phyloP scores from a whole-genome alignment of 2,888 invertebrate genomes.

The Drosophila stalkeri region DNA sequence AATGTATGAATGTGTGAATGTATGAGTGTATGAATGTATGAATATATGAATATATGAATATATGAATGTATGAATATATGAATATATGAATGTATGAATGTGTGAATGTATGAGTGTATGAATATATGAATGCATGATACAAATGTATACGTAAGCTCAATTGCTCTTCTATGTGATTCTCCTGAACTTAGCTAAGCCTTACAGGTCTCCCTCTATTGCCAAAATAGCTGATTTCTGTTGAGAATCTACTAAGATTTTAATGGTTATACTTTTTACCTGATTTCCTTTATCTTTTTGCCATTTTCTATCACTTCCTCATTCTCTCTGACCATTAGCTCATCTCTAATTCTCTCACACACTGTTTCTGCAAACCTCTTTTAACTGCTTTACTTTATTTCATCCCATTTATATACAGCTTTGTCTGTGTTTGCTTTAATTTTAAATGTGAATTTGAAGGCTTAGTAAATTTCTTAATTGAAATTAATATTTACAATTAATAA shows the following conservation, averaged over 20 bases:
- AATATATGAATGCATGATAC: not conserved
- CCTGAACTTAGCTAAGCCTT: not conserved
- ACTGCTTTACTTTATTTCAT: too few relatives aligned
- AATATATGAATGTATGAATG: not conserved
- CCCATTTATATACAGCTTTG: not conserved
- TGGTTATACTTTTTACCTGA: not conserved
- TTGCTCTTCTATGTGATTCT: not conserved
- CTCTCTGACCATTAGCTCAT: too few relatives aligned
- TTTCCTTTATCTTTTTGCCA: not conserved
- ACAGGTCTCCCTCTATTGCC: too few relatives aligned
- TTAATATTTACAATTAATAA: conserved; percentile 6
- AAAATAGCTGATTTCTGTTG: too few relatives aligned
- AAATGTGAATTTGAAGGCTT: not conserved
- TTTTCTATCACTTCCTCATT: not conserved
- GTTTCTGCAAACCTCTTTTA: too few relatives aligned
- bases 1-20: too few relatives aligned
- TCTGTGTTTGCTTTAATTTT: not conserved
- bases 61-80: not conserved
- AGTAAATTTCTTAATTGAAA: conserved; percentile 6
- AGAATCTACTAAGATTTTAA: too few relatives aligned
- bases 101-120: not conserved
- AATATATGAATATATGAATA: not conserved
- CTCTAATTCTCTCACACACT: not conserved
- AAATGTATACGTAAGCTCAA: too few relatives aligned
- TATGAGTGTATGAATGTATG: too few relatives aligned